Conservation (phyloP, 2,888 invertebrate genomes). For the Entomobrya proxima region DNA sequence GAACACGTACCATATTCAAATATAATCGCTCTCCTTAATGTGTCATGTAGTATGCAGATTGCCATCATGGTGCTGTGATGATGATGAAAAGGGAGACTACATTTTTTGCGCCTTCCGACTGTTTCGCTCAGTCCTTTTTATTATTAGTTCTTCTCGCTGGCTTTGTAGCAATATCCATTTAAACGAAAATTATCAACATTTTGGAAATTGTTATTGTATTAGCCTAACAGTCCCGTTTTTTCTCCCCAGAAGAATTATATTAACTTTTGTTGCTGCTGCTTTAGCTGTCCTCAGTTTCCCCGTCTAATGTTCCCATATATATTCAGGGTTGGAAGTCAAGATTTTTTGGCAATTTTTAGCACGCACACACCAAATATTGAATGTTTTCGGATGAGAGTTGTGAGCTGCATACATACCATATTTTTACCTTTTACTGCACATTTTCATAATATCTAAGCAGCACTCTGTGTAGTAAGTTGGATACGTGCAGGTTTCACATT, state of each 20-base stretch:
- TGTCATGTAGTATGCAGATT: not conserved
- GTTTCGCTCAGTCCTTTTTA: not conserved
- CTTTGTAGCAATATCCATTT: constrained; percentile 32
- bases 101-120: constrained; percentile 8
- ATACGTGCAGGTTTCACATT: not conserved
- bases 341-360: constrained; percentile 70
- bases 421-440: constrained; percentile 28
- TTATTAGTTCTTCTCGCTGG: not conserved
- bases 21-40: constrained; percentile 1
- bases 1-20: constrained; percentile 9
- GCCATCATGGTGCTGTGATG: not conserved
- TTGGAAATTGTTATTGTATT: constrained; percentile 52
- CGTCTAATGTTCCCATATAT: constrained; percentile 61
- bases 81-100: not conserved
- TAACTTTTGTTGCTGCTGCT: constrained; percentile 21
- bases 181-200: constrained; percentile 57
- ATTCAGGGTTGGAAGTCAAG: constrained; percentile 53
- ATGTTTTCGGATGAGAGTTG: constrained; percentile 58
- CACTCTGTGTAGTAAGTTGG: not conserved
- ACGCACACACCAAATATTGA: constrained; percentile 64
- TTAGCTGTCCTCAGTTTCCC: constrained; percentile 16
- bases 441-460: not conserved
- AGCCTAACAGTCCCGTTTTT: constrained; percentile 37
- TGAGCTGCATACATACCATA: constrained; percentile 54
- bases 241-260: constrained; percentile 2